Evolutionary conservation across 1,140 invertebrate genomes (phyloP), one percentile per base, ranked within the genome.

Genomic region (Tetragnatha versicolor): DNA sequence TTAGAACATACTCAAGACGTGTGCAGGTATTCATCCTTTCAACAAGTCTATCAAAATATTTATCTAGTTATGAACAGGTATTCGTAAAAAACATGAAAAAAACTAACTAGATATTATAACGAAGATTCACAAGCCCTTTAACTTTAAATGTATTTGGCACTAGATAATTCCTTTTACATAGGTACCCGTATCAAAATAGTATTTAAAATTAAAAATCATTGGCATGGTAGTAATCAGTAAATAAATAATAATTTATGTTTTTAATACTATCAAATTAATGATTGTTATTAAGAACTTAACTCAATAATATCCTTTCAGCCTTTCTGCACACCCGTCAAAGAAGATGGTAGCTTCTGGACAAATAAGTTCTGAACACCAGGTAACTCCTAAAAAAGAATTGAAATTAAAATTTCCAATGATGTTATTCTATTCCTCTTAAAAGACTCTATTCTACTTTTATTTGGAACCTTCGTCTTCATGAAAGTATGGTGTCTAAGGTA

Each of bases 1-100:
- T 91, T 90, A 7, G 95, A 93, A 4, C 96, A 98, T 84, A 97
- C 94, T 0, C 94, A 97, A 85, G 96, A 98, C 83, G 95, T 98
- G 78, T 89, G 88, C 85, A 65, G 73, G 73, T 77, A 53, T 20
- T 9, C 7, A 58, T 29, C 33, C 55, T 10, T 58, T 51, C 9
- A n/a, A n/a, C 9, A 51, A n/a, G n/a, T 14, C n/a, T 51, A 2
- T 17, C n/a, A 10, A 22, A n/a, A 20, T 7, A 51, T 22, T 3
- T 45, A 14, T 45, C 42, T 10, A 45, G 1, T 10, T n/a, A n/a
- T n/a, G 1, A 45, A 45, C 42, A 3, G 10, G 42, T 45, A 45
- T 45, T 45, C 12, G 12, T 45, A 14, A 2, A 1, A 45, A 45
- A 2, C 42, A 45, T 45, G 42, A 2, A 42, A 42, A 9, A 20